These are phyloP conservation scores for Ageneiosus marmoratus DNA, from an alignment of 2,113 vertebrate species.

Conservation along the genomic window DNA sequence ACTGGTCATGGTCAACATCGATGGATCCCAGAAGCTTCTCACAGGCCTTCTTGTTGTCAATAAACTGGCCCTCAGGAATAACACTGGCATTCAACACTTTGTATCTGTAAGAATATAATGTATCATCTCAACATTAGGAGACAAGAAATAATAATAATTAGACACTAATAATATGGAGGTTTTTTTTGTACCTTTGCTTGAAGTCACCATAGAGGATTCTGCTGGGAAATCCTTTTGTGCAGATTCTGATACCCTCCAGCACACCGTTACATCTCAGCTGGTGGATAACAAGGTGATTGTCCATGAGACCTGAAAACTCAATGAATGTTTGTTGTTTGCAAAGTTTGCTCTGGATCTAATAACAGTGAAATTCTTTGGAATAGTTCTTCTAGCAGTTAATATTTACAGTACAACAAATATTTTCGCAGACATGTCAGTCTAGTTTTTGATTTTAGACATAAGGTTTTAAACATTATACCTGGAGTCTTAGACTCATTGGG, in stretches of 20 bases:
- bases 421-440: too few relatives aligned
- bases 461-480: slow-evolving; percentile 66
- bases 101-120: not conserved
- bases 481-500: slow-evolving; percentile 95
- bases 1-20: slow-evolving; percentile 54
- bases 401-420: too few relatives aligned
- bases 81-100: slow-evolving; percentile 29
- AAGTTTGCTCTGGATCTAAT: too few relatives aligned
- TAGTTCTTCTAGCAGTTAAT: too few relatives aligned
- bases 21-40: slow-evolving; percentile 60
- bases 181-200: slow-evolving; percentile 74
- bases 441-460: too few relatives aligned
- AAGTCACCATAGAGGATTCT: slow-evolving; percentile 87
- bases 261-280: slow-evolving; percentile 87
- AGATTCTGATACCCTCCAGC: slow-evolving; percentile 86
- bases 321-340: too few relatives aligned
- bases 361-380: too few relatives aligned
- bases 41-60: slow-evolving; percentile 51
- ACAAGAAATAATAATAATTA: too few relatives aligned
- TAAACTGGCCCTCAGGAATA: slow-evolving; percentile 21
- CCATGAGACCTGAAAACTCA: slow-evolving; percentile 76
- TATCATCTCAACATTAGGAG: too few relatives aligned
- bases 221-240: slow-evolving; percentile 90
- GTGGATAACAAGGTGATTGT: slow-evolving; percentile 86
- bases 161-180: too few relatives aligned